These are phyloP conservation scores for Schlechtendalia chinensis DNA, from an alignment of 1,140 invertebrate genomes.

Conservation along the genomic window DNA sequence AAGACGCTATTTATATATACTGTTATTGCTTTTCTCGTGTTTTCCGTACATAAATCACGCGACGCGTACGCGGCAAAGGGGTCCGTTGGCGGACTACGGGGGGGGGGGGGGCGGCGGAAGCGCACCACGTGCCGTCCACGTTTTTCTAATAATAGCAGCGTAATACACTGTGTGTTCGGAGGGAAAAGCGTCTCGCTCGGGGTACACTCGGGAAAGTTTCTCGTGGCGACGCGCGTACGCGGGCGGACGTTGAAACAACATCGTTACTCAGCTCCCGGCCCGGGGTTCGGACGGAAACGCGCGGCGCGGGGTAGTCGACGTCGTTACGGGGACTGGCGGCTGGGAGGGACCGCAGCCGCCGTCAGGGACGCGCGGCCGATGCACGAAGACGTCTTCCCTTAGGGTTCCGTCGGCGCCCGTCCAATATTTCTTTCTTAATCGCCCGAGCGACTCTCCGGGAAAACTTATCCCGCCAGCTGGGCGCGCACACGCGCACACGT, in stretches of 20 bases:
- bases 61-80: not conserved
- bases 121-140: constrained; percentile 13
- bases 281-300: not conserved
- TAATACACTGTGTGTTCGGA: not conserved
- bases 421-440: constrained; percentile 46
- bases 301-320: not conserved
- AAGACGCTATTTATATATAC: too few species aligned
- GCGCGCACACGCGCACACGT: not conserved
- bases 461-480: constrained; percentile 41
- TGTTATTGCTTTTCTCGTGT: too few species aligned
- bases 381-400: constrained; percentile 39
- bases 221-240: not conserved
- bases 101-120: not conserved
- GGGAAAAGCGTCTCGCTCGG: not conserved
- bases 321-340: not conserved
- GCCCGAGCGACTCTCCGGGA: constrained; percentile 8
- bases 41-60: constrained; percentile 2
- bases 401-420: constrained; percentile 1
- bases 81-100: too few species aligned
- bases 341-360: not conserved
- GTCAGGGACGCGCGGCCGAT: not conserved
- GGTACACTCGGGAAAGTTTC: constrained; percentile 2
- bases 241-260: constrained; percentile 38
- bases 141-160: constrained; percentile 44
- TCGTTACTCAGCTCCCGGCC: constrained; percentile 49